Evolutionary conservation across 2,113 vertebrate genomes (phyloP).

Genomic region (Callospermophilus lateralis): DNA sequence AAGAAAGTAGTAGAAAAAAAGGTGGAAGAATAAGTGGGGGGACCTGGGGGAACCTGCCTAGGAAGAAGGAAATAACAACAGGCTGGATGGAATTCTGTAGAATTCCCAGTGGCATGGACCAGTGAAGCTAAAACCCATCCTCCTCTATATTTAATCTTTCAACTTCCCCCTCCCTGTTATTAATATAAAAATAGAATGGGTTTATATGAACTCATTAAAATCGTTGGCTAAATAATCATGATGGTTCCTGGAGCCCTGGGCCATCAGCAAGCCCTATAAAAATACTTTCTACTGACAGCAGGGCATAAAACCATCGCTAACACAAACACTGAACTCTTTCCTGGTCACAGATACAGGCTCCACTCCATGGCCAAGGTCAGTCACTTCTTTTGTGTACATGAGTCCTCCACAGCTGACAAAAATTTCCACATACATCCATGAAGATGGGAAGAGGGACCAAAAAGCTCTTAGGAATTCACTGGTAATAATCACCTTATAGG

Average conservation of each 20-base stretch:
- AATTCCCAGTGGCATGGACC: not conserved
- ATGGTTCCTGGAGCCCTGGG: constrained; percentile 40
- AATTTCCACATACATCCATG: constrained; percentile 16
- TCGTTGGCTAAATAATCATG: constrained; percentile 51
- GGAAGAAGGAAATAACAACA: not conserved
- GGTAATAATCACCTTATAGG: not conserved
- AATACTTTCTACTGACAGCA: constrained; percentile 40
- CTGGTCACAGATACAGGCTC: constrained; percentile 49
- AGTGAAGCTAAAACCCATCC: constrained; percentile 11
- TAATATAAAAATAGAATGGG: constrained; percentile 71
- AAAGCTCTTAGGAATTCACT: not conserved
- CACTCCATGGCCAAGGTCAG: constrained; percentile 65
- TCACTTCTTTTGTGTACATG: constrained; percentile 32
- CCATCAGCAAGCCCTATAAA: constrained; percentile 58
- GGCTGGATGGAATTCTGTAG: not conserved
- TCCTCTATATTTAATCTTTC: constrained; percentile 46
- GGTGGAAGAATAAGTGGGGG: not conserved
- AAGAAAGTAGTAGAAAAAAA: not conserved
- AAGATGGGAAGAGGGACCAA: not conserved
- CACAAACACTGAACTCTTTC: constrained; percentile 62
- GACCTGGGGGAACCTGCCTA: not conserved
- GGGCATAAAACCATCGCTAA: constrained; percentile 64
- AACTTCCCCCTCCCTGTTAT: constrained; percentile 57
- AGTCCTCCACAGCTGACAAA: constrained; percentile 20
- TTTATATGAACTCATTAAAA: constrained; percentile 69